A percentile compares a stretch with the other conserved stretches of the same genome.
Conservation (phyloP, 2,113 vertebrate species). For the Ailuropoda melanoleuca region DNA sequence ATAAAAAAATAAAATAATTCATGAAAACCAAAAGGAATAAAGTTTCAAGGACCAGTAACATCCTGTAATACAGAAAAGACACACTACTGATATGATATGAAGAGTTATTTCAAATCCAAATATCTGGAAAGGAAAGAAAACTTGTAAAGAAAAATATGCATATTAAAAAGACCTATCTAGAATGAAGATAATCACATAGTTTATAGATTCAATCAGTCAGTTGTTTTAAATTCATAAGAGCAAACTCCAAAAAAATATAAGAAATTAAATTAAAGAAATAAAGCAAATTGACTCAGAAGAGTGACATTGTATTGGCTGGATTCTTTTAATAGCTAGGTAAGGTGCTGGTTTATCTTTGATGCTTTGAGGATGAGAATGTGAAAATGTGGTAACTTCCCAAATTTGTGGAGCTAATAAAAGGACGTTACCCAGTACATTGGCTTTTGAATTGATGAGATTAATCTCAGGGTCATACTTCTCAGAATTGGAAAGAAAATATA, state of each 20-base stretch:
- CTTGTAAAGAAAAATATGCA: conserved; percentile 2
- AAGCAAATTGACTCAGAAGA: neutral
- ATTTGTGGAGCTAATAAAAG: neutral
- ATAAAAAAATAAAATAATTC: conserved; percentile 43
- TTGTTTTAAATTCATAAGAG: conserved; percentile 15
- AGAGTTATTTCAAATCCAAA: conserved; percentile 41
- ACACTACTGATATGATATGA: conserved; percentile 21
- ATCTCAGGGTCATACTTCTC: neutral
- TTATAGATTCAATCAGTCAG: neutral
- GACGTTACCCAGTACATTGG: neutral
- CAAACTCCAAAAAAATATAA: neutral
- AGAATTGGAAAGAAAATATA: neutral
- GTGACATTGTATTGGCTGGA: neutral
- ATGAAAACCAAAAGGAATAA: conserved; percentile 31
- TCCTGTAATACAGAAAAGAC: conserved; percentile 38
- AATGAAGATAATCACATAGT: neutral
- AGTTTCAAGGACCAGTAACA: conserved; percentile 35
- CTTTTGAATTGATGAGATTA: neutral
- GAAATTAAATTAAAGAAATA: neutral
- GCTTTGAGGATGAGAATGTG: neutral
- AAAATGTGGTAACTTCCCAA: neutral
- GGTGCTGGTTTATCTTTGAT: conserved; percentile 13
- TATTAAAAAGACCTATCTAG: neutral
- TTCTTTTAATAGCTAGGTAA: conserved; percentile 1
- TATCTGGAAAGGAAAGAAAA: conserved; percentile 16